Conservation (phyloP, 2,113 vertebrate species). For the Campylomormyrus tamandua region DNA sequence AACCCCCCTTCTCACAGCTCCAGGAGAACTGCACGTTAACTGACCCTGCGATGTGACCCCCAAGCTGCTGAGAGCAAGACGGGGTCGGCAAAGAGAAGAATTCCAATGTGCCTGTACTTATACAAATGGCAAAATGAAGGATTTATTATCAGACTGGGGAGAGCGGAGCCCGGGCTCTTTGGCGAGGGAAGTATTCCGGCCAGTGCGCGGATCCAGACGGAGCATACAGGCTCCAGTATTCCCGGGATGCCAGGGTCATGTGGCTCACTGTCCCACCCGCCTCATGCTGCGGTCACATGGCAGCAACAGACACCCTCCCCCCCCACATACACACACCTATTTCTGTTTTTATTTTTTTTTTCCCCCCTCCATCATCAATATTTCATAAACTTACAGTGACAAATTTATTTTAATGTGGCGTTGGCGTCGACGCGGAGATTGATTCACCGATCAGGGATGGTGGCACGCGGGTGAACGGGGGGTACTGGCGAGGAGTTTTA, state of each 20-base stretch:
- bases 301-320: conserved; percentile 38
- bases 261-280: background rate
- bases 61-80: background rate
- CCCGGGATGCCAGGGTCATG: background rate
- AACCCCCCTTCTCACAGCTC: background rate
- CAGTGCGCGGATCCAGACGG: background rate
- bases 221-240: background rate
- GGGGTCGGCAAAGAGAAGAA: background rate
- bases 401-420: conserved; percentile 89
- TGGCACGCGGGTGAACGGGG: conserved; percentile 77
- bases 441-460: conserved; percentile 74
- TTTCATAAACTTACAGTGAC: conserved; percentile 84
- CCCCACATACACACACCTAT: conserved; percentile 42
- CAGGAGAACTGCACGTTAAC: background rate
- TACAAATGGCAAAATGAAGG: background rate
- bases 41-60: background rate
- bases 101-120: background rate
- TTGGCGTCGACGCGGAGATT: conserved; percentile 76
- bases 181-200: background rate
- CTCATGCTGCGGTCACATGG: background rate
- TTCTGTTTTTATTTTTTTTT: conserved; percentile 62
- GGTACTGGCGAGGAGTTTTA: conserved; percentile 74
- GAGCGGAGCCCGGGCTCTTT: too few relatives aligned
- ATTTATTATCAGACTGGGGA: background rate
- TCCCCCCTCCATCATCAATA: conserved; percentile 75